Percentiles rank a stretch among this genome's conserved stretches.
Conservation (phyloP, 2,797 vertebrate genomes). For the Hippocampus kuda region DNA sequence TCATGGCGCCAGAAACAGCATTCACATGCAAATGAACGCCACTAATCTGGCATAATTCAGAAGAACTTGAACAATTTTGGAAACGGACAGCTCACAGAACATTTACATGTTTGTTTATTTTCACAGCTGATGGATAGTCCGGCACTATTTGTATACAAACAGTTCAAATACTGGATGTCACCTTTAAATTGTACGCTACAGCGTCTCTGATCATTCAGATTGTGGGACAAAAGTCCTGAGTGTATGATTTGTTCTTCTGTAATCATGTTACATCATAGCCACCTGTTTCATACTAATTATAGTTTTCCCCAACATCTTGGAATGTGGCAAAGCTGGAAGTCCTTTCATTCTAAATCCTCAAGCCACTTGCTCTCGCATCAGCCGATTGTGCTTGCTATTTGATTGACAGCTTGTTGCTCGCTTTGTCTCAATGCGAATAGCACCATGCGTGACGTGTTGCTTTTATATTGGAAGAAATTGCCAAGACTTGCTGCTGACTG, state of each 20-base stretch:
- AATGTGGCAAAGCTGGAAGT: slow-evolving; percentile 51
- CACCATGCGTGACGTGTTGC: slow-evolving; percentile 24
- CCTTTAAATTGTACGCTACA: not conserved
- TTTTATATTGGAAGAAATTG: slow-evolving; percentile 39
- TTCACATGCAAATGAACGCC: too few species aligned
- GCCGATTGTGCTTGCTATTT: slow-evolving; percentile 41
- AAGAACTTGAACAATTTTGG: not conserved
- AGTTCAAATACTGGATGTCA: not conserved
- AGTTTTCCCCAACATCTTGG: slow-evolving; percentile 13
- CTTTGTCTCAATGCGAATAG: not conserved
- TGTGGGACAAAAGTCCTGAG: not conserved
- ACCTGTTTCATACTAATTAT: not conserved
- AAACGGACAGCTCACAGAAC: not conserved
- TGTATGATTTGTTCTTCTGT: not conserved
- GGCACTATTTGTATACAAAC: not conserved
- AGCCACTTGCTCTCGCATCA: slow-evolving; percentile 32
- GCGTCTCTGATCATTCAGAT: not conserved
- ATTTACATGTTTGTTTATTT: not conserved
- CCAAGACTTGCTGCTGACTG: slow-evolving; percentile 13
- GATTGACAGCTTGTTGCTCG: slow-evolving; percentile 49
- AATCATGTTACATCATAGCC: not conserved
- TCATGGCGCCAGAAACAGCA: too few species aligned
- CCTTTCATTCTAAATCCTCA: slow-evolving; percentile 12
- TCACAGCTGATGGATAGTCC: not conserved
- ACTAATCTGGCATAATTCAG: not conserved